phyloP scores from a whole-genome alignment of 2,888 invertebrate genomes.

The Tuta absoluta region DNA sequence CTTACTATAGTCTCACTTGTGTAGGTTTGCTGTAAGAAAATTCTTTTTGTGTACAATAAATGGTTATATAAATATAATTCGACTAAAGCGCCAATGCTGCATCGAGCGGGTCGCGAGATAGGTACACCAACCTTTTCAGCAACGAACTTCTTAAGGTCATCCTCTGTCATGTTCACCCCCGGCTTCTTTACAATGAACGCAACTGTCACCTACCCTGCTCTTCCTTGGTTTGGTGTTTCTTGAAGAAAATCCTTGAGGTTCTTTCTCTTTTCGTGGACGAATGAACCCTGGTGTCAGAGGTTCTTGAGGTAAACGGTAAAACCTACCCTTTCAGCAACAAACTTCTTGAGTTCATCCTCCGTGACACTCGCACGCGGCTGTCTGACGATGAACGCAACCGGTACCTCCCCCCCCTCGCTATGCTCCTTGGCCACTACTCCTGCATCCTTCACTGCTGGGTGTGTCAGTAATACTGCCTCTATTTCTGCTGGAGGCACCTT shows the following conservation, averaged over 20 bases:
- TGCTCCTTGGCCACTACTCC: slow-evolving; percentile 90
- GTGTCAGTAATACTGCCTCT: slow-evolving; percentile 86
- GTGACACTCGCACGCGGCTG: slow-evolving; percentile 75
- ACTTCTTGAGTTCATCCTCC: slow-evolving; percentile 79
- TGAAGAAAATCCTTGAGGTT: no score
- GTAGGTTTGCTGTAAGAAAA: no score
- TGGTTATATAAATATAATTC: no score
- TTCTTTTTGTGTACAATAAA: no score
- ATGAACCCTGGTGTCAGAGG: no score
- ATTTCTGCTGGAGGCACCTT: slow-evolving; percentile 90
- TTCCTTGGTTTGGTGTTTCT: no score
- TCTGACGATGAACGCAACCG: slow-evolving; percentile 86
- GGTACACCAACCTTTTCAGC: slow-evolving; percentile 74
- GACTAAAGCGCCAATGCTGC: no score
- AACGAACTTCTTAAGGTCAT: slow-evolving; percentile 81
- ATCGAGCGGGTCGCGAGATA: no score
- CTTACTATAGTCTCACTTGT: no score
- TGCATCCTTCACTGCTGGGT: slow-evolving; percentile 86
- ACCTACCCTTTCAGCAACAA: slow-evolving; percentile 76
- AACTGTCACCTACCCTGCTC: slow-evolving; percentile 88
- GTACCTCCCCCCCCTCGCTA: slow-evolving; percentile 87
- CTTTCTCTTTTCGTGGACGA: no score
- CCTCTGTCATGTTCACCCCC: slow-evolving; percentile 69
- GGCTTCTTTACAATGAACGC: slow-evolving; percentile 86
- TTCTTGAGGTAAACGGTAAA: no score